A percentile compares a stretch with the other conserved stretches of the same genome.
These are phyloP conservation scores for Tragelaphus imberbis DNA, from an alignment of 2,113 vertebrate species.

Conservation along the genomic window DNA sequence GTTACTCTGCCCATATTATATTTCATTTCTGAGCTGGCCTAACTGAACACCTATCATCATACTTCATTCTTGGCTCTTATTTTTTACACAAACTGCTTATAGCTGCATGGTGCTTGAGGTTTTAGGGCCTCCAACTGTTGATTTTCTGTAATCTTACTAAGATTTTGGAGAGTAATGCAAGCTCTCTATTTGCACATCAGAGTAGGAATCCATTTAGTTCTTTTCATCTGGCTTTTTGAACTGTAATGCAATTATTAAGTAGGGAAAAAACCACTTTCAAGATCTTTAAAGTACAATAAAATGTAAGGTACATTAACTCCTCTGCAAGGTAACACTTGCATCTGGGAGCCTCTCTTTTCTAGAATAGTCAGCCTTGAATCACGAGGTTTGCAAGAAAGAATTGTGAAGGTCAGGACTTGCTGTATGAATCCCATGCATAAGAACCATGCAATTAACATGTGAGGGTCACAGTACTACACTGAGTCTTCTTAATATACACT, in stretches of 20 bases:
- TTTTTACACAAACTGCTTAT: constrained; percentile 10
- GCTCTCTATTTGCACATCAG: background rate
- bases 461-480: background rate
- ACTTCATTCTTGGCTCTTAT: background rate
- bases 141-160: constrained; percentile 5
- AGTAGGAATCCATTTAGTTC: background rate
- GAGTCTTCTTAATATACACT: background rate
- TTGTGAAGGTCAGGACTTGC: background rate
- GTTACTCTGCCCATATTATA: background rate
- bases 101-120: background rate
- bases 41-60: background rate
- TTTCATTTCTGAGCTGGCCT: background rate
- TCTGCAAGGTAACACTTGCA: background rate
- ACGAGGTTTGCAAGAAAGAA: background rate
- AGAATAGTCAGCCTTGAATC: background rate
- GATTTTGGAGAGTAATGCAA: background rate
- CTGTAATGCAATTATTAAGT: background rate
- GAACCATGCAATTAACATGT: background rate
- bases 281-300: background rate
- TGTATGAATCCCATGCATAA: background rate
- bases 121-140: background rate
- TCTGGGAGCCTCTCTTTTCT: background rate
- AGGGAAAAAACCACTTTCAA: background rate
- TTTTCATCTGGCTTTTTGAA: background rate
- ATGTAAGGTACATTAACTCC: background rate